These are phyloP conservation scores for Halictus rubicundus DNA, from an alignment of 1,140 invertebrate species.

Conservation along the genomic window DNA sequence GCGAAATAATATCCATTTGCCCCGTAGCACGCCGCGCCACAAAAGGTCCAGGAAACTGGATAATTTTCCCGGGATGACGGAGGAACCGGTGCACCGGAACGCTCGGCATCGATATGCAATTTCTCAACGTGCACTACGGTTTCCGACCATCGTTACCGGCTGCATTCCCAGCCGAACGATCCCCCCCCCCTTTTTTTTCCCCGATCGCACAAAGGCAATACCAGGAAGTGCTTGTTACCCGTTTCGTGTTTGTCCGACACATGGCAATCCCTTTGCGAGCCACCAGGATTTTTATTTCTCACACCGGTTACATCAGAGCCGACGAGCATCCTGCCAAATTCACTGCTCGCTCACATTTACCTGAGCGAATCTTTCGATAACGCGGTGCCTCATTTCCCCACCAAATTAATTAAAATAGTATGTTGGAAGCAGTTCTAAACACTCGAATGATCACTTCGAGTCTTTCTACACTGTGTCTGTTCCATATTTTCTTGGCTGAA, in stretches of 20 bases:
- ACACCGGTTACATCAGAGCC: neutral
- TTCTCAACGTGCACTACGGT: constrained; percentile 4
- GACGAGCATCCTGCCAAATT: too few relatives aligned
- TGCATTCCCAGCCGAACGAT: neutral
- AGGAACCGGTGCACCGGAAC: constrained; percentile 4
- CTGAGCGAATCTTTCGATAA: too few relatives aligned
- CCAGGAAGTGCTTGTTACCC: neutral
- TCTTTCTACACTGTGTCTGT: too few relatives aligned
- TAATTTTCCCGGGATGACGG: constrained; percentile 63
- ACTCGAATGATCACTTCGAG: too few relatives aligned
- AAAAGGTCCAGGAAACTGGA: constrained; percentile 67
- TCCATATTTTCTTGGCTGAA: too few relatives aligned
- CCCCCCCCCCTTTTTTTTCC: too few relatives aligned
- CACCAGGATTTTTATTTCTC: neutral
- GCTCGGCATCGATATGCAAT: constrained; percentile 35
- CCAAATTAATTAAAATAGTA: too few relatives aligned
- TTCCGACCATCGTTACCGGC: neutral
- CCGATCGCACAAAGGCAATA: neutral
- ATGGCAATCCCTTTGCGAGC: neutral
- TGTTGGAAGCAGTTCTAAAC: too few relatives aligned
- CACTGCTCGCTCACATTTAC: too few relatives aligned
- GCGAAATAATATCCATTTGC: constrained; percentile 49
- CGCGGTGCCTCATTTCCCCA: too few relatives aligned
- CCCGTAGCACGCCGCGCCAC: constrained; percentile 23
- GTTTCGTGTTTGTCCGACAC: constrained; percentile 29